Evolutionary conservation across 2,113 vertebrate genomes (phyloP), one percentile per base, ranked within the genome.

Genomic region (Fulica atra): DNA sequence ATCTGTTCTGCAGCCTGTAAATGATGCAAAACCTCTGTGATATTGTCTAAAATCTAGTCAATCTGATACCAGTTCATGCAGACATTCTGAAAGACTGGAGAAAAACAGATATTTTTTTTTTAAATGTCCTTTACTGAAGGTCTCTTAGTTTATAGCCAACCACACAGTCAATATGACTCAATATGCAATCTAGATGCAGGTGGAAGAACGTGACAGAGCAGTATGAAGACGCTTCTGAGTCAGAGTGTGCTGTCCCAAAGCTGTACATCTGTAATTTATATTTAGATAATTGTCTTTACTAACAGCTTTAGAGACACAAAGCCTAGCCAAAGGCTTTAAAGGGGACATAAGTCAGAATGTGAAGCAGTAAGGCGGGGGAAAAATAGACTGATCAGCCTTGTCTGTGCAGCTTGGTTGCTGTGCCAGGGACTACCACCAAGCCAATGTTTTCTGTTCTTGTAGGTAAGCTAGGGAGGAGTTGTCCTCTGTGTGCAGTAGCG

Each of bases 91-190:
- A 89, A 89, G 57, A 81, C 15, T n/a, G 54, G 33, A 79, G 40
- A 89, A 92, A 95, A 95, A 90, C 25, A 38, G 48, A 57, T 35
- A 11, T 4, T 9, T 31, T 77, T 85, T 76, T 48, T 28, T 16
- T 12, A 14, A 72, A 74, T 51, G 93, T 69, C 96, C 94, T 97
- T 95, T 95, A 48, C 81, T 87, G 93, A 96, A 95, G 94, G 95
- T 95, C 88, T 94, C 51, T 72, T 69, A 29, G 61, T 93, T 95
- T 84, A 70, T 38, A 92, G 96, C 65, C 92, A 96, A 59, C 90
- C 57, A 66, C 63, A 46, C 40, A 87, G 96, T 91, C 91, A 87
- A 95, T 96, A 94, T 96, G 92, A 96, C 95, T 96, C 95, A 97
- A 97, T 89, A 84, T 44, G 76, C 89, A 85, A 93, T 91, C 94